phyloP scores from a whole-genome alignment of 2,888 invertebrate genomes.

The Argynnis bischoffii region DNA sequence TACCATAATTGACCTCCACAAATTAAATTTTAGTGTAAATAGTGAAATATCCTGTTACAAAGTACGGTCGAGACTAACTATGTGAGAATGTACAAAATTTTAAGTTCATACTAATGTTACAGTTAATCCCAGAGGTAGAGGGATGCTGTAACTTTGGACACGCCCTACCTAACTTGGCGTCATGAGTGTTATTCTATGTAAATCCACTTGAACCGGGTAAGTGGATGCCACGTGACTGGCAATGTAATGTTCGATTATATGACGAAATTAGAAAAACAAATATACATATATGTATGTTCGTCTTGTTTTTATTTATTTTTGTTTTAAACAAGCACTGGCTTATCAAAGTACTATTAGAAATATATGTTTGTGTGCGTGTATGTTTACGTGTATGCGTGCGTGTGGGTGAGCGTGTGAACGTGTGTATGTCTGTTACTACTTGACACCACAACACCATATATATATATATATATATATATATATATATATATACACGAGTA shows the following conservation, averaged over 20 bases:
- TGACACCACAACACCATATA: no score
- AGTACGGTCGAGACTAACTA: background rate
- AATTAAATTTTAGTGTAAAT: conserved; percentile 4
- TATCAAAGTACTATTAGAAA: no score
- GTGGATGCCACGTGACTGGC: conserved; percentile 8
- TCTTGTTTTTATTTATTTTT: no score
- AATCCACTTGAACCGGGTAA: conserved; percentile 1
- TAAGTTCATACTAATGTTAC: conserved; percentile 6
- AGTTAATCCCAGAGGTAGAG: conserved; percentile 17
- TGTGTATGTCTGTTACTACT: no score
- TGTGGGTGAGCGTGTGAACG: no score
- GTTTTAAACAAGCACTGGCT: no score
- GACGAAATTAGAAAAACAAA: no score
- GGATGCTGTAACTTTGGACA: conserved; percentile 5
- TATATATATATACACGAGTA: no score
- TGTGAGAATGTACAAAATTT: conserved; percentile 9
- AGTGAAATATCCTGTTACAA: conserved; percentile 2
- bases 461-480: no score
- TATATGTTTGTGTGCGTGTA: no score
- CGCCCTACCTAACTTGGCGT: background rate
- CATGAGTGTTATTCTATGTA: conserved; percentile 19
- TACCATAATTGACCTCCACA: conserved; percentile 3
- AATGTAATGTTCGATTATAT: background rate
- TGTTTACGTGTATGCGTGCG: no score
- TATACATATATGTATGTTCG: no score